Evolutionary conservation across 1,140 invertebrate genomes (phyloP).

Genomic region (Pemphigus obesinymphae): DNA sequence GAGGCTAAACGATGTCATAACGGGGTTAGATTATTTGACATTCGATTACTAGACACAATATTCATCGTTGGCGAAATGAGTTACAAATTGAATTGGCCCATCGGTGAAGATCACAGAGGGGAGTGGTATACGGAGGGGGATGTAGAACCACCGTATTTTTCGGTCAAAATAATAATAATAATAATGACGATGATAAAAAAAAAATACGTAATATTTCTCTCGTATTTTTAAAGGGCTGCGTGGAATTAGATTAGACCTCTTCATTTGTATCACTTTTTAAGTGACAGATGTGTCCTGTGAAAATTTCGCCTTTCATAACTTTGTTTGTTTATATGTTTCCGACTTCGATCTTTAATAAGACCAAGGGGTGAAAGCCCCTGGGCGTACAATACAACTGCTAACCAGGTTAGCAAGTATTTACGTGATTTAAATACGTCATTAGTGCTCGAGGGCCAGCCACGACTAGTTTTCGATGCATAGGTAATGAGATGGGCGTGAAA

Average conservation of each 20-base stretch:
- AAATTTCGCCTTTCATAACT: conserved; percentile 17
- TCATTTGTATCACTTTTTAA: conserved; percentile 36
- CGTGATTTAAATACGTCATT: conserved; percentile 35
- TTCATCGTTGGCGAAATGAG: conserved; percentile 40
- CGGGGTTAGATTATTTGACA: conserved; percentile 38
- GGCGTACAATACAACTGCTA: conserved; percentile 23
- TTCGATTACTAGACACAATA: conserved; percentile 40
- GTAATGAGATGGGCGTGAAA: conserved; percentile 39
- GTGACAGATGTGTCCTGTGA: conserved; percentile 32
- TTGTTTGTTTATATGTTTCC: conserved; percentile 38
- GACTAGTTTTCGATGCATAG: conserved; percentile 38
- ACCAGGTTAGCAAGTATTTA: conserved; percentile 25
- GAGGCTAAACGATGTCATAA: conserved; percentile 40
- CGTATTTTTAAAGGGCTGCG: conserved; percentile 10
- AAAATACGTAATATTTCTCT: conserved; percentile 24
- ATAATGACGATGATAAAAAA: conserved; percentile 27
- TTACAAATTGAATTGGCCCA: conserved; percentile 40
- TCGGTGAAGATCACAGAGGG: conserved; percentile 14
- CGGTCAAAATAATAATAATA: conserved; percentile 34
- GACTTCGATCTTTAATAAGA: conserved; percentile 36
- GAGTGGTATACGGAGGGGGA: neutral
- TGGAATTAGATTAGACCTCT: conserved; percentile 37
- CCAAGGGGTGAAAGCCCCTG: neutral
- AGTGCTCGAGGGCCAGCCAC: neutral
- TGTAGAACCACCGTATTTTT: conserved; percentile 32